These are phyloP conservation scores for Alethe castanea DNA, from an alignment of 2,113 vertebrate genomes.

Conservation along the genomic window DNA sequence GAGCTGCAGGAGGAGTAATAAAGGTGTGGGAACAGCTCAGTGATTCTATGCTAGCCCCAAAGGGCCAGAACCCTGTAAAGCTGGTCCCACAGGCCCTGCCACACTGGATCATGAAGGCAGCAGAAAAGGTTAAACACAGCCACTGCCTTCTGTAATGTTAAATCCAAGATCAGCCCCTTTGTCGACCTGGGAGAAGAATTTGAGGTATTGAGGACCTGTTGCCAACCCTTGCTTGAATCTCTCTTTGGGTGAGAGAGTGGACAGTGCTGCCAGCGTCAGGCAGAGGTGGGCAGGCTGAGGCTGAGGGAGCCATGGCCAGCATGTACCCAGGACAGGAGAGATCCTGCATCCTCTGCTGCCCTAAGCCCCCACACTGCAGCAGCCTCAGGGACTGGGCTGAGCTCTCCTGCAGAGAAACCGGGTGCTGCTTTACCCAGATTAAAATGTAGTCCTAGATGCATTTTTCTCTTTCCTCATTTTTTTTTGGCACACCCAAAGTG, in stretches of 20 bases:
- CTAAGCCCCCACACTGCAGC: rapidly evolving
- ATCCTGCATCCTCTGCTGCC: background rate
- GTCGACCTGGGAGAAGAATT: background rate
- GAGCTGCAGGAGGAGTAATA: background rate
- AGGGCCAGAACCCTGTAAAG: background rate
- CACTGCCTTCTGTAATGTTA: rapidly evolving
- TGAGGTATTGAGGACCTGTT: background rate
- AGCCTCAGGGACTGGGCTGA: background rate
- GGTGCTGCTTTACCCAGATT: background rate
- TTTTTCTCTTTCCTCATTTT: background rate
- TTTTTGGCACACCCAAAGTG: rapidly evolving
- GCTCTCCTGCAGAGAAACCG: background rate
- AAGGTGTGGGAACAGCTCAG: background rate
- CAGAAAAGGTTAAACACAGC: background rate
- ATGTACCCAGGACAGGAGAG: background rate
- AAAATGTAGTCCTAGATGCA: background rate
- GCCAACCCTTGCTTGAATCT: background rate
- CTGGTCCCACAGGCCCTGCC: rapidly evolving
- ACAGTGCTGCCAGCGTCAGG: background rate
- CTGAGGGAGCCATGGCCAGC: background rate
- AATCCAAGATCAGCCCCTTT: background rate
- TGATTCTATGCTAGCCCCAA: background rate
- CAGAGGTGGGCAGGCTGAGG: background rate
- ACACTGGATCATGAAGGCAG: background rate
- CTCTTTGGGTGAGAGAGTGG: background rate